These are phyloP conservation scores for Propithecus coquereli DNA, from an alignment of 2,113 vertebrate genomes.

Conservation along the genomic window DNA sequence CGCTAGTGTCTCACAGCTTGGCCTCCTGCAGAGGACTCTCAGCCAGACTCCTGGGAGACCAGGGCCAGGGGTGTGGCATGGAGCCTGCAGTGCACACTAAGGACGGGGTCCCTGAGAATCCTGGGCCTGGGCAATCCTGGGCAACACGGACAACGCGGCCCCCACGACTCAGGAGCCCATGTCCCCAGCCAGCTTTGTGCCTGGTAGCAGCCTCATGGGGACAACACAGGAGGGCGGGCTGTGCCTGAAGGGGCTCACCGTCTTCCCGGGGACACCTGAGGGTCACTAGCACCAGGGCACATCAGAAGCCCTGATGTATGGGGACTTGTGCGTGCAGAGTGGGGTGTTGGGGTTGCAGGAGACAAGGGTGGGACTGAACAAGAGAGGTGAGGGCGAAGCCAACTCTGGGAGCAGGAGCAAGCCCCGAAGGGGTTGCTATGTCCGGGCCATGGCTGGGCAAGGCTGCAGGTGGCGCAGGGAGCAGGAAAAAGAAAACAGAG, in stretches of 20 bases:
- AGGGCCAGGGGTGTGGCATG: not conserved
- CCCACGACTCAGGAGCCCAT: accelerated
- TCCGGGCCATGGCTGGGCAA: accelerated
- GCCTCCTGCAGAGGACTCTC: not conserved
- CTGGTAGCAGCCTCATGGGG: accelerated
- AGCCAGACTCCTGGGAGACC: not conserved
- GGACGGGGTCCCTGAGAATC: not conserved
- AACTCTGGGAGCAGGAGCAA: accelerated
- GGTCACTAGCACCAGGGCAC: no score
- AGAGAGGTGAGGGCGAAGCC: not conserved
- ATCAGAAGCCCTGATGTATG: not conserved
- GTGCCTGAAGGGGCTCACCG: not conserved
- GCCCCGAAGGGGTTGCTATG: no score
- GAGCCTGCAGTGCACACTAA: not conserved
- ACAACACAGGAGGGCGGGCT: accelerated
- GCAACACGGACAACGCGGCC: accelerated
- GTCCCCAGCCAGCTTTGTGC: not conserved
- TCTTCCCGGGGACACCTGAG: not conserved
- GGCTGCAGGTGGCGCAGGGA: accelerated
- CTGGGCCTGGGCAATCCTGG: no score
- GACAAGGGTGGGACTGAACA: accelerated
- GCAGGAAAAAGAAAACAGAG: not conserved
- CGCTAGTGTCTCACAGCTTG: not conserved
- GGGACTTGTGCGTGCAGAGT: accelerated
- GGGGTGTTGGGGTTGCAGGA: accelerated